Conservation (phyloP, 2,888 invertebrate genomes). For the Andrena haemorrhoa region DNA sequence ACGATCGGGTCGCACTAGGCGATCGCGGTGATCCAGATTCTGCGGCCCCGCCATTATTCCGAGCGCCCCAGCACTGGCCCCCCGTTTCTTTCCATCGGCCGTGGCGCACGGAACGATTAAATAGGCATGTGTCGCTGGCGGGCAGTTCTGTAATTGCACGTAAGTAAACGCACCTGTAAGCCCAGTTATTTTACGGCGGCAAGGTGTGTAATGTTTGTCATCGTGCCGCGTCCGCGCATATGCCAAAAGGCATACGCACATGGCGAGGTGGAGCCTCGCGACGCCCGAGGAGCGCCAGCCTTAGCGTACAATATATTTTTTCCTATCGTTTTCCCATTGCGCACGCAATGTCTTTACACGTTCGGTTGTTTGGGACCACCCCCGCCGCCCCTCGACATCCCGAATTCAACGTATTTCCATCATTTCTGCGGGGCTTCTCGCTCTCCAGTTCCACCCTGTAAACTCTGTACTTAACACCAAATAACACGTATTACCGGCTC, state of each 20-base stretch:
- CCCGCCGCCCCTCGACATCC: no score
- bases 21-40: no score
- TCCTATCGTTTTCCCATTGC: not conserved
- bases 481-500: not conserved
- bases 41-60: not conserved
- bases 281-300: not conserved
- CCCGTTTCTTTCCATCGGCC: not conserved
- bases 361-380: not conserved
- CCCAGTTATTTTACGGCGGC: conserved; percentile 71
- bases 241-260: conserved; percentile 59
- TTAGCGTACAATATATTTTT: not conserved
- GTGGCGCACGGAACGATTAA: conserved; percentile 18
- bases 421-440: not conserved
- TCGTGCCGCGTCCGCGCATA: conserved; percentile 65
- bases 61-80: not conserved
- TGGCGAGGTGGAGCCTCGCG: conserved; percentile 9
- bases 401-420: not conserved
- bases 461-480: conserved; percentile 10
- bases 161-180: conserved; percentile 79
- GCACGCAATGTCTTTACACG: conserved; percentile 3
- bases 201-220: conserved; percentile 70
- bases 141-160: conserved; percentile 54
- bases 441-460: not conserved
- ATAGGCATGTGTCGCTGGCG: conserved; percentile 47
- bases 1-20: no score